phyloP scores from a whole-genome alignment of 2,113 vertebrate genomes.

The Sander lucioperca region DNA sequence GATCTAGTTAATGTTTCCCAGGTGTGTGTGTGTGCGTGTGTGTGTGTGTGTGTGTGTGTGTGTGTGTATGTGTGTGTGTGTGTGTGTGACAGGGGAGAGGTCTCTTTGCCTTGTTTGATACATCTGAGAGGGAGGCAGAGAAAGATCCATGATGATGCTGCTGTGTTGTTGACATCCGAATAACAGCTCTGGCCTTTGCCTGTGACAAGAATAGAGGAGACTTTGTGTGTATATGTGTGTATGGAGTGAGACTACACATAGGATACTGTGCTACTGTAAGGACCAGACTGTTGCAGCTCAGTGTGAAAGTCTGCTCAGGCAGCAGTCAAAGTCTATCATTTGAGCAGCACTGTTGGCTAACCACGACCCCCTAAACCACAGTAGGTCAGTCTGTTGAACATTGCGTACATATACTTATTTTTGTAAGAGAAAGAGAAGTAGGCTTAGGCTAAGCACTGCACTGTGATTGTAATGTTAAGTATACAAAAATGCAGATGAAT shows the following conservation, averaged over 20 bases:
- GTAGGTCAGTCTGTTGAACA: slow-evolving; percentile 2
- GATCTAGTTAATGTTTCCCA: slow-evolving; percentile 80
- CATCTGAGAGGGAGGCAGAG: slow-evolving; percentile 11
- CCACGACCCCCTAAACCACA: slow-evolving; percentile 31
- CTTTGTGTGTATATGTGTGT: slow-evolving; percentile 5
- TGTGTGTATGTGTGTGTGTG: neutral
- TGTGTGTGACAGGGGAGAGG: neutral
- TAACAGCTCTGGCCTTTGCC: slow-evolving; percentile 2
- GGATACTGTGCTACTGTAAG: neutral
- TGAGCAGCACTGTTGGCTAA: slow-evolving; percentile 27
- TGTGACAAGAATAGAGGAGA: slow-evolving; percentile 4
- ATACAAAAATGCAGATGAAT: neutral
- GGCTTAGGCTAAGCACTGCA: neutral
- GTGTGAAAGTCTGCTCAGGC: slow-evolving; percentile 41
- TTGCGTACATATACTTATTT: neutral
- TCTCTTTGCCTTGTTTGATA: slow-evolving; percentile 16
- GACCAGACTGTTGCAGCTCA: slow-evolving; percentile 33
- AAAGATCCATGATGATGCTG: neutral
- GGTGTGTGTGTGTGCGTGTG: slow-evolving; percentile 61
- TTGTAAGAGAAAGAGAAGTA: slow-evolving; percentile 3
- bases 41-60: slow-evolving; percentile 34
- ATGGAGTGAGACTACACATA: neutral
- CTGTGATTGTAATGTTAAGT: neutral
- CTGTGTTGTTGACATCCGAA: slow-evolving; percentile 9
- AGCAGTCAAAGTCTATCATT: slow-evolving; percentile 29